Evolutionary conservation across 2,797 vertebrate genomes (phyloP), one percentile per base, ranked within the genome.

Genomic region (Gymnopithys bicolor): DNA sequence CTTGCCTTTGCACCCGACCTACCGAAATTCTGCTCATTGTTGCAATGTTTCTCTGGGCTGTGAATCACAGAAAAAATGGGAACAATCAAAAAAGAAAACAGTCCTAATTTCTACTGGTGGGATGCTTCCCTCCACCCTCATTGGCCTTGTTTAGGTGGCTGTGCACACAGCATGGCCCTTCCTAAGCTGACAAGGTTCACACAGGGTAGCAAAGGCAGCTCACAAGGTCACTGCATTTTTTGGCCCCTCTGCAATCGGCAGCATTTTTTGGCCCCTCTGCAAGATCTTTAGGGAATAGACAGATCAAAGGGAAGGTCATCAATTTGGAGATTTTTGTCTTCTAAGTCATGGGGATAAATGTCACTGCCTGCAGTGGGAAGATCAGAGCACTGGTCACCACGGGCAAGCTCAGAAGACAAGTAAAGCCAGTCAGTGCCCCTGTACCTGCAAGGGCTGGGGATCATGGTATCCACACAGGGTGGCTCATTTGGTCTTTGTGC

Each of bases 31-130:
- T 89, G 85, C 48, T 95, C 87, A 93, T 96, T 91, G 76, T 86
- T 94, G 62, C 1, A 0, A 60, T 79, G 51, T 94, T 96, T 95
- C 94, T 93, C 84, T 90, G 69, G 91, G 82, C 87, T 83, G 53
- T 0, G 1, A 87, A 91, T 93, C 84, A 78, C 63, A 92, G 66
- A 48, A 53, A 94, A 79, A 92, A 96, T 91, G 89, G 82, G 58
- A 96, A 91, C 71, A 70, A 89, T 87, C 73, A 66, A 89, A 80
- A 95, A 90, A 68, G 67, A 89, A 91, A 94, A 95, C 73, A 93
- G 0, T 0, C 21, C 68, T 27, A 37, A 64, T 62, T 94, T 87
- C 49, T 68, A 37, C 51, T 14, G 18, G 58, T 77, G 56, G 30
- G 81, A 80, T 81, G 60, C 64, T 85, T 80, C 60, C 53, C 49